Evolutionary conservation across 2,113 vertebrate genomes (phyloP), one percentile per base, ranked within the genome.

Genomic region (Pimephales promelas): DNA sequence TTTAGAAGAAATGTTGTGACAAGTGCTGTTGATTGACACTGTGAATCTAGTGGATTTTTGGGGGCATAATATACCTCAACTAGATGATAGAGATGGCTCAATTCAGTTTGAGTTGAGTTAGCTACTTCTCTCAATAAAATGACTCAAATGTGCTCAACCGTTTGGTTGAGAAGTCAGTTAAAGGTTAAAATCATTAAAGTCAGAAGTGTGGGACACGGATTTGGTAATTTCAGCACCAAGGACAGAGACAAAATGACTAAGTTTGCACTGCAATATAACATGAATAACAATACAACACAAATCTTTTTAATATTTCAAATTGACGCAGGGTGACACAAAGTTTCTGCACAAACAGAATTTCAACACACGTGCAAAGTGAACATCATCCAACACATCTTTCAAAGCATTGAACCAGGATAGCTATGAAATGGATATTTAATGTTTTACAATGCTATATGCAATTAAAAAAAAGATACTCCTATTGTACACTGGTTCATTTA

Each of bases 151-250:
- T n/a, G n/a, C n/a, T n/a, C n/a, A n/a, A n/a, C n/a, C n/a, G n/a
- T n/a, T n/a, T n/a, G n/a, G n/a, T n/a, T n/a, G n/a, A n/a, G n/a
- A n/a, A n/a, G n/a, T n/a, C n/a, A n/a, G n/a, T n/a, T n/a, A n/a
- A n/a, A n/a, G n/a, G n/a, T n/a, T 26, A 73, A 24, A 8, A 26
- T 8, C 13, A 49, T 45, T 72, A 43, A 71, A 24, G 36, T 71
- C 9, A n/a, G 20, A 71, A 11, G 34, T 40, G n/a, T 70, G 20
- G 20, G 70, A 24, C 5, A 24, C 1, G 11, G 70, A 45, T 47
- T 73, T 26, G n/a, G 43, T 73, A 16, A 26, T 26, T 73, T 73
- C 43, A 73, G 71, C 43, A 73, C 71, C 71, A 73, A 26, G 71
- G 71, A 73, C 71, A 73, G 71, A 9, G 71, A 73, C 24, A 73